These are phyloP conservation scores for Drosophila acutilabella DNA, from an alignment of 2,888 invertebrate species.

Conservation along the genomic window DNA sequence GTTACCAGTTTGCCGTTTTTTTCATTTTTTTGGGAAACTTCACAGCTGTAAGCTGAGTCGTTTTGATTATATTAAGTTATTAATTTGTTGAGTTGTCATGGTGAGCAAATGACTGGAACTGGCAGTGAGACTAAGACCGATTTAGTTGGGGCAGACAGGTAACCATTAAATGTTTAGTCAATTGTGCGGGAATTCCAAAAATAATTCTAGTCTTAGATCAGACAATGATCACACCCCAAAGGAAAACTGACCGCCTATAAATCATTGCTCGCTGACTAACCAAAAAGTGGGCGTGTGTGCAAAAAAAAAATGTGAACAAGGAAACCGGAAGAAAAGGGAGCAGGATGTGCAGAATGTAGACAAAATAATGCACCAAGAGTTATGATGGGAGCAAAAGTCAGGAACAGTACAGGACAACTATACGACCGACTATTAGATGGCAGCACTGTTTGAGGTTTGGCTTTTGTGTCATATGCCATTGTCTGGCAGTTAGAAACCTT, in stretches of 20 bases:
- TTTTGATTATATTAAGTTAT: constrained; percentile 80
- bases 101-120: constrained; percentile 35
- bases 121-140: not conserved
- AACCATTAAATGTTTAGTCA: constrained; percentile 53
- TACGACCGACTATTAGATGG: constrained; percentile 33
- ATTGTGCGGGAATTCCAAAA: constrained; percentile 44
- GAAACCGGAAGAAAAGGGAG: constrained; percentile 32
- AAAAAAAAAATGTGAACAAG: not conserved
- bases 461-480: constrained; percentile 61
- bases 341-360: constrained; percentile 20
- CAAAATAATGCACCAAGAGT: not conserved
- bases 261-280: constrained; percentile 35
- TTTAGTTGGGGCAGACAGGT: not conserved
- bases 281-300: constrained; percentile 62
- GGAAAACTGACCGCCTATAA: constrained; percentile 48
- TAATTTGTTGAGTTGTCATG: constrained; percentile 81
- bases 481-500: constrained; percentile 42
- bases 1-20: constrained; percentile 66
- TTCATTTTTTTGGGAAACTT: constrained; percentile 73
- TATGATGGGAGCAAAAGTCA: constrained; percentile 6
- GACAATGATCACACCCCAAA: constrained; percentile 1
- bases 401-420: constrained; percentile 4
- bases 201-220: not conserved
- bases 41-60: constrained; percentile 74
- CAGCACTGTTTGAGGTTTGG: constrained; percentile 68